Evolutionary conservation across 2,888 invertebrate genomes (phyloP), one percentile per base, ranked within the genome.

Genomic region (Prenolepis imparis): DNA sequence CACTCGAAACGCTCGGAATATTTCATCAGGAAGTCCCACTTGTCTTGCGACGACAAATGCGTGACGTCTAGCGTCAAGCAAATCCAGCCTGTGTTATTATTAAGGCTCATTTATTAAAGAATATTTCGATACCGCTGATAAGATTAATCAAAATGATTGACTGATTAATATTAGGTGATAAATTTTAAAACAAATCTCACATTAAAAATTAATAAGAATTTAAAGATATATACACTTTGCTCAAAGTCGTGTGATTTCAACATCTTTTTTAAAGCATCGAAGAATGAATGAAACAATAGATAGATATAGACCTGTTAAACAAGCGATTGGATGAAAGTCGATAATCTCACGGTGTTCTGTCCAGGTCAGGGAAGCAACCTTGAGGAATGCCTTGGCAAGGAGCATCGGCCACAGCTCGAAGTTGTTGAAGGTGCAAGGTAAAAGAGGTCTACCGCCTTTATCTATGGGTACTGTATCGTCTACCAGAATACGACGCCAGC

Each of bases 391-490:
- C 91, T 96, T 95, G 4, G 94, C 92, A 28, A 96, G 91, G 36
- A 96, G 84, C 86, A 95, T 93, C 0, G 95, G 95, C 96, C 96
- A 96, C 8, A 96, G 84, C 85, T 95, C 95, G 2, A 32, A 82
- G 28, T 94, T 87, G 12, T 91, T 91, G 12, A 85, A 88, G 3
- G 91, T 92, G 1, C 92, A 86, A 9, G 95, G 95, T 41, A 95
- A 91, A 32, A 95, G 90, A 1, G 95, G 89, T 36, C 92, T 90
- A 12, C 93, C 93, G 0, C 87, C 82, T 9, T 84, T 67, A 87
- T 95, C 94, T 2, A 95, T 82, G 1, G 96, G 96, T 18, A 96
- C 88, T 64, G 86, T 90, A 88, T 96, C 96, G 87, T 96, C 96
- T 1, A 96, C 93, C 12, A 93, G 89, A 9, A 96, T 91, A 83